Conservation (phyloP, 2,888 invertebrate species). For the Helleia helle region DNA sequence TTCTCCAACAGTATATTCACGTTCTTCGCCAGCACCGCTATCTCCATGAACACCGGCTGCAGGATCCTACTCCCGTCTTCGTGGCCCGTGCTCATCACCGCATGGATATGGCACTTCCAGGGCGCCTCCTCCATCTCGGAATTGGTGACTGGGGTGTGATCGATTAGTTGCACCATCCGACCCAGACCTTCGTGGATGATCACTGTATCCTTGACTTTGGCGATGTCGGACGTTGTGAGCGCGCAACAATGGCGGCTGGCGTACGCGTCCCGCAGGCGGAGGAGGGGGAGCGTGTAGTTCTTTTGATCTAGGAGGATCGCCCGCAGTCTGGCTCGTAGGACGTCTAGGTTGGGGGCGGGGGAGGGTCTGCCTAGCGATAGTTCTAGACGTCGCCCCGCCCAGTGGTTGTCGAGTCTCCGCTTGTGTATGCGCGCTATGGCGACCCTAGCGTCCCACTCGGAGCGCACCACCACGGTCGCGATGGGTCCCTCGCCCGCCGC, state of each 20-base stretch:
- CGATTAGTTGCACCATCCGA: constrained; percentile 54
- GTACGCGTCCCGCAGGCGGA: constrained; percentile 87
- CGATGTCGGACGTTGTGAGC: constrained; percentile 80
- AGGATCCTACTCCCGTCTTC: constrained; percentile 68
- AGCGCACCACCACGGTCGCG: constrained; percentile 81
- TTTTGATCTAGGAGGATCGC: constrained; percentile 84
- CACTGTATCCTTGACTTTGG: constrained; percentile 83
- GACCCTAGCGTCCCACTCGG: constrained; percentile 79
- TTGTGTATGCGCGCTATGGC: constrained; percentile 89
- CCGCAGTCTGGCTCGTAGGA: constrained; percentile 80
- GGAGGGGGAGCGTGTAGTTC: constrained; percentile 81
- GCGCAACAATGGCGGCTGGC: constrained; percentile 86
- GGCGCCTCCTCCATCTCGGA: constrained; percentile 58
- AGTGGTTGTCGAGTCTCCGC: constrained; percentile 78
- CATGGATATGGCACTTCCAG: constrained; percentile 70
- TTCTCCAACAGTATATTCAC: constrained; percentile 79
- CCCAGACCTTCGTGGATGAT: constrained; percentile 57
- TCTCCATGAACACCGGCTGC: constrained; percentile 79
- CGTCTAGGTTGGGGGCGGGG: constrained; percentile 76
- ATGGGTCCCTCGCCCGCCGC: constrained; percentile 66
- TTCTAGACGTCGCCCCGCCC: constrained; percentile 83
- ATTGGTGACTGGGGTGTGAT: constrained; percentile 44
- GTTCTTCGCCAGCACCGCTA: constrained; percentile 77
- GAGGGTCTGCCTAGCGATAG: constrained; percentile 79
- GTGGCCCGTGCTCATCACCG: constrained; percentile 38